Conservation (phyloP, 2,888 invertebrate genomes). For the Pollenia angustigena region DNA sequence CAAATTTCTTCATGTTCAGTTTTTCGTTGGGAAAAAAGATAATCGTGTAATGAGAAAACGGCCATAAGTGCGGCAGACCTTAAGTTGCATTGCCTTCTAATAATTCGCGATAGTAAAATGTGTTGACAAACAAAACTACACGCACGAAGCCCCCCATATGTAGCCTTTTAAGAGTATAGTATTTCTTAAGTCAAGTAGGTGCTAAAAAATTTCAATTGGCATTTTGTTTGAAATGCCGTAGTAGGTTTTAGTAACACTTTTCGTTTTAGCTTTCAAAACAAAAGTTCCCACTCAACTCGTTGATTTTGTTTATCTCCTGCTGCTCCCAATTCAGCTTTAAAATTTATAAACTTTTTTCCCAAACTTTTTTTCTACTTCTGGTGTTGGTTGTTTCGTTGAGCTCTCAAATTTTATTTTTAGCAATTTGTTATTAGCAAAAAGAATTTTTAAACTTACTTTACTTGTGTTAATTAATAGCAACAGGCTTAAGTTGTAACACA, state of each 20-base stretch:
- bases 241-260: no score
- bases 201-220: background rate
- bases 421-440: constrained; percentile 2
- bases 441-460: constrained; percentile 6
- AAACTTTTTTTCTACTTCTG: background rate
- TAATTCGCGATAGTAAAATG: background rate
- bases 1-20: no score
- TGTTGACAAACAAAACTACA: background rate
- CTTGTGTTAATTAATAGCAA: constrained; percentile 20
- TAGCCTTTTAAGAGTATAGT: background rate
- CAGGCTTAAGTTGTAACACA: background rate
- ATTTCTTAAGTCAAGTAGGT: background rate
- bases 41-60: no score
- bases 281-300: background rate
- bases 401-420: background rate
- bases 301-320: background rate
- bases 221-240: no score
- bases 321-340: background rate
- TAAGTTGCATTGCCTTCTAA: background rate
- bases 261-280: background rate
- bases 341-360: no score
- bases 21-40: no score
- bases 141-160: background rate
- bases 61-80: no score
- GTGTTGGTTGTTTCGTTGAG: background rate